Evolutionary conservation across 2,888 invertebrate species (phyloP).

Genomic region (Morpho achilles): DNA sequence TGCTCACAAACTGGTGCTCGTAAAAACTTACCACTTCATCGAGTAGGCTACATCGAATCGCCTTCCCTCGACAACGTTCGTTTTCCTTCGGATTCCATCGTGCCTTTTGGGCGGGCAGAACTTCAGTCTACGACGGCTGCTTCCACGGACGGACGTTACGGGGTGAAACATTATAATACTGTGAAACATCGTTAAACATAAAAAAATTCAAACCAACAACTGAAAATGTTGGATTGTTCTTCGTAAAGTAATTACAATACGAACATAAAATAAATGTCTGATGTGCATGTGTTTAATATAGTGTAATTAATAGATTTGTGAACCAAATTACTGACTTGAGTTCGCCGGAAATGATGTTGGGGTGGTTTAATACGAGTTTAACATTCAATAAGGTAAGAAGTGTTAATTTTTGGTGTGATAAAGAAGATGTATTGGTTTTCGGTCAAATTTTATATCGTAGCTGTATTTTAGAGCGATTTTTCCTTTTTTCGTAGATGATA

Average conservation of each 20-base stretch:
- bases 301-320: conserved; percentile 56
- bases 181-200: conserved; percentile 55
- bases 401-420: conserved; percentile 7
- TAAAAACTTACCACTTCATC: conserved; percentile 78
- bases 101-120: conserved; percentile 57
- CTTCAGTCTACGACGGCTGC: conserved; percentile 54
- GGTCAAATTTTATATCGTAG: not conserved
- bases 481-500: not conserved
- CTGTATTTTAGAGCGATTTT: not conserved
- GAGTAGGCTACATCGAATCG: conserved; percentile 68
- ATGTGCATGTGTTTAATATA: conserved; percentile 42
- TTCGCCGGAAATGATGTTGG: conserved; percentile 57
- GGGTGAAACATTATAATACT: conserved; percentile 29
- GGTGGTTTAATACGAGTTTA: conserved; percentile 49
- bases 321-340: conserved; percentile 51
- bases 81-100: conserved; percentile 43
- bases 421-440: conserved; percentile 10
- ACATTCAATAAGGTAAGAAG: conserved; percentile 57
- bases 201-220: conserved; percentile 37
- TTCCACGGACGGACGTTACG: conserved; percentile 41
- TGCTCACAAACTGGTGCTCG: conserved; percentile 63
- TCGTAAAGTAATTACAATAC: conserved; percentile 9
- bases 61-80: conserved; percentile 36
- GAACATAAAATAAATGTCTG: conserved; percentile 12
- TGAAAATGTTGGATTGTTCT: conserved; percentile 27